Conservation (phyloP, 1,140 invertebrate genomes). For the Formica exsecta region DNA sequence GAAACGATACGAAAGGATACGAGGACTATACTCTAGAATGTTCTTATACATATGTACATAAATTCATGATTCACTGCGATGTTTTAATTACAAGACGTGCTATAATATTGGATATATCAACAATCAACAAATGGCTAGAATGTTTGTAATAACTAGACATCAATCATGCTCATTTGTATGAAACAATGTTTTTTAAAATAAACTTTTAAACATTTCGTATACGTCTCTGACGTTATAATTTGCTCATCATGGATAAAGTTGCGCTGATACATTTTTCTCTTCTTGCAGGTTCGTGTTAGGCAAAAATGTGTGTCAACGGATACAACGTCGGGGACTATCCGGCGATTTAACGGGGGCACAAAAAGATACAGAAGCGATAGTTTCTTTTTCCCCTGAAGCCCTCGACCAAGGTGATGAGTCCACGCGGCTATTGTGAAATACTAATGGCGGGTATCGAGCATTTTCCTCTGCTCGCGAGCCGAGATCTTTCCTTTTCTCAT, state of each 20-base stretch:
- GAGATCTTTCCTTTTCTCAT: constrained; percentile 44
- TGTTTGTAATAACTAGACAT: neutral
- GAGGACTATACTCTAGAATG: neutral
- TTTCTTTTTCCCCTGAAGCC: constrained; percentile 17
- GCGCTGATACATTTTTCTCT: neutral
- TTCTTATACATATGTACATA: neutral
- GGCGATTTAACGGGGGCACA: constrained; percentile 31
- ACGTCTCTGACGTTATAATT: neutral
- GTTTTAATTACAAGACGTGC: neutral
- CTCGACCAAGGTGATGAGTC: constrained; percentile 43
- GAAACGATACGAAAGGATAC: neutral
- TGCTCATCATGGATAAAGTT: neutral
- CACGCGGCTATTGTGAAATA: constrained; percentile 49
- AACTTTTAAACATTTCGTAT: neutral
- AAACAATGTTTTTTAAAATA: neutral
- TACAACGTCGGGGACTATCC: neutral
- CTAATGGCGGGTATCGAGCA: constrained; percentile 16
- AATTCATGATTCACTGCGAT: neutral
- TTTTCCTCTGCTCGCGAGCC: constrained; percentile 23
- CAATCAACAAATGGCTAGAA: neutral
- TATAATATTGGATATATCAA: neutral
- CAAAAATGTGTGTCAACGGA: constrained; percentile 40
- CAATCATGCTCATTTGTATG: neutral
- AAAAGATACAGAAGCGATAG: constrained; percentile 42
- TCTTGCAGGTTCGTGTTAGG: neutral